A percentile compares a stretch with the other conserved stretches of the same genome.
phyloP scores from a whole-genome alignment of 2,888 invertebrate genomes.

The Ditylenchus weischeri region DNA sequence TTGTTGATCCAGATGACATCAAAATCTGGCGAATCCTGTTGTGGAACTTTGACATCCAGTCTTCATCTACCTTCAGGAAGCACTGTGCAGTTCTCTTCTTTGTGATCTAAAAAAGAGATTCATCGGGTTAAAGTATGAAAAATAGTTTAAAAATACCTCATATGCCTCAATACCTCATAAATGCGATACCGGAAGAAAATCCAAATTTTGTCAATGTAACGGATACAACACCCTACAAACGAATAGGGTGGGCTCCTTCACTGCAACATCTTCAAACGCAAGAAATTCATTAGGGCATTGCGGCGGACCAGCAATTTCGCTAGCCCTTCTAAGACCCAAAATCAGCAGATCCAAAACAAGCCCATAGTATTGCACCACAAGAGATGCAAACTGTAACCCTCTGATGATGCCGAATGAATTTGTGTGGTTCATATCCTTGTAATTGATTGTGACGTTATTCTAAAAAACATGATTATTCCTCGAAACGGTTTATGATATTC shows the following conservation, averaged over 20 bases:
- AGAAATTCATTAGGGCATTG: slow-evolving; percentile 99
- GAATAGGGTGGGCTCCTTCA: slow-evolving; percentile 90
- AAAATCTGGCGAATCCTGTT: slow-evolving; percentile 97
- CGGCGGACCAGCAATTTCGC: slow-evolving; percentile 98
- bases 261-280: slow-evolving; percentile 91
- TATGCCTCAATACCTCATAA: slow-evolving; percentile 91
- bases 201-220: slow-evolving; percentile 94
- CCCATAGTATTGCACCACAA: slow-evolving; percentile 97
- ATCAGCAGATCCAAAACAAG: slow-evolving; percentile 93
- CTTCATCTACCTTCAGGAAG: slow-evolving; percentile 95
- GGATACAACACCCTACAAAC: slow-evolving; percentile 89
- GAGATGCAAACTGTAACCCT: slow-evolving; percentile 98
- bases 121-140: not conserved
- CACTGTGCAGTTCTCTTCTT: slow-evolving; percentile 98
- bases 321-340: slow-evolving; percentile 88
- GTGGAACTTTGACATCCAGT: slow-evolving; percentile 93
- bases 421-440: slow-evolving; percentile 98
- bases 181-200: slow-evolving; percentile 77
- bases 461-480: not conserved
- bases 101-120: slow-evolving; percentile 66
- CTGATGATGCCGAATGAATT: slow-evolving; percentile 98
- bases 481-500: no score
- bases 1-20: slow-evolving; percentile 99
- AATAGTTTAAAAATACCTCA: slow-evolving; percentile 67
- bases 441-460: slow-evolving; percentile 85